Evolutionary conservation across 2,888 invertebrate species (phyloP).

Genomic region (Heliconius hortense): DNA sequence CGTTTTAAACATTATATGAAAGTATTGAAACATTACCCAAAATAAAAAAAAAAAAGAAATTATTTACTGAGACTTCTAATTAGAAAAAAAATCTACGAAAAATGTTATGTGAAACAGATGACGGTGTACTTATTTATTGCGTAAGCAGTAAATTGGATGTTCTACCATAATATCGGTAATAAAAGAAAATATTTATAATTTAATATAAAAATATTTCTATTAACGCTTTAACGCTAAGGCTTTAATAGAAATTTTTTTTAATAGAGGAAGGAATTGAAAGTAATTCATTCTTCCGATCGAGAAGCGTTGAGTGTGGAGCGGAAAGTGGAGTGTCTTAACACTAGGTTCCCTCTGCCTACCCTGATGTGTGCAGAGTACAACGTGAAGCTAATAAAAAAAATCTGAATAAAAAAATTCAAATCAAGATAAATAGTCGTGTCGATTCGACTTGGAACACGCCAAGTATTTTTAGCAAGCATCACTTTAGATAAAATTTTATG

Average conservation of each 20-base stretch:
- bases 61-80: neutral
- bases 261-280: too few species aligned
- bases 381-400: neutral
- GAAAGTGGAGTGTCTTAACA: too few species aligned
- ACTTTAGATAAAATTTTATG: conserved; percentile 11
- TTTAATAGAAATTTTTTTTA: too few species aligned
- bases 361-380: too few species aligned
- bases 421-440: neutral
- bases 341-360: too few species aligned
- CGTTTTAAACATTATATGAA: too few species aligned
- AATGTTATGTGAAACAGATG: neutral
- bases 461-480: conserved; percentile 10
- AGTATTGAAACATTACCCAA: neutral
- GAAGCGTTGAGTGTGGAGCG: too few species aligned
- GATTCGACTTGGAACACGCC: neutral
- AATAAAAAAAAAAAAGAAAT: neutral
- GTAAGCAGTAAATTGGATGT: neutral
- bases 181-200: too few species aligned
- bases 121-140: neutral
- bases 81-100: neutral
- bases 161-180: too few species aligned
- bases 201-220: too few species aligned
- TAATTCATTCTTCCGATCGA: too few species aligned
- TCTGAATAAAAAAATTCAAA: neutral
- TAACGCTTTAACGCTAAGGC: too few species aligned